These are phyloP conservation scores for Drosophila birchii DNA, from an alignment of 2,888 invertebrate species.

Conservation along the genomic window DNA sequence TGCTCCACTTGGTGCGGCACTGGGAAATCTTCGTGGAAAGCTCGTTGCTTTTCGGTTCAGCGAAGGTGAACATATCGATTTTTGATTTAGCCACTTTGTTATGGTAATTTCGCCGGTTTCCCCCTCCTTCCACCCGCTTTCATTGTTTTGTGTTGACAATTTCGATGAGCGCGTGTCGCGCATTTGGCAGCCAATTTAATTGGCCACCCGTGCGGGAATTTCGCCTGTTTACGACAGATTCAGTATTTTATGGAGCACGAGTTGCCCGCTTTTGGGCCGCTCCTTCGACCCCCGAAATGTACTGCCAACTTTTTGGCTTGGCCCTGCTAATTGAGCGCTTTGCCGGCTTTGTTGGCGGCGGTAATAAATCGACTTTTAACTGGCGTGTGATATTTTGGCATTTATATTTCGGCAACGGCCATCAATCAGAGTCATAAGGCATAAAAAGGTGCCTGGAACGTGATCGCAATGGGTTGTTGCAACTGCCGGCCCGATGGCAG, in stretches of 20 bases:
- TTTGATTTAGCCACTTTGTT: slow-evolving; percentile 60
- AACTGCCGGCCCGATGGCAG: slow-evolving; percentile 13
- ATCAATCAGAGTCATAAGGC: slow-evolving; percentile 63
- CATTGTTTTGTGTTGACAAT: slow-evolving; percentile 27
- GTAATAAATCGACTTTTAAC: slow-evolving; percentile 50
- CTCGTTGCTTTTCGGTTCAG: slow-evolving; percentile 22
- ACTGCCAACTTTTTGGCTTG: slow-evolving; percentile 38
- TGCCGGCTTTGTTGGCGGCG: slow-evolving; percentile 40
- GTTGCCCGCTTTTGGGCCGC: slow-evolving; percentile 39
- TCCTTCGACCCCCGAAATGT: neutral
- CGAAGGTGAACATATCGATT: slow-evolving; percentile 60
- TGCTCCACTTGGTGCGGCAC: slow-evolving; percentile 50
- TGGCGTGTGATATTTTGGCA: slow-evolving; percentile 62
- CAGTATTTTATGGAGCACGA: slow-evolving; percentile 17
- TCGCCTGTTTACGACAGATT: slow-evolving; percentile 38
- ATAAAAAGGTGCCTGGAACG: slow-evolving; percentile 65
- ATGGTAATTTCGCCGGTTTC: slow-evolving; percentile 57
- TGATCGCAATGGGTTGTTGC: slow-evolving; percentile 54
- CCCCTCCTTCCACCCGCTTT: neutral
- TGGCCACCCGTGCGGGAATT: slow-evolving; percentile 47
- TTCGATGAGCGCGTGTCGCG: slow-evolving; percentile 48
- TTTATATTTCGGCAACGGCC: slow-evolving; percentile 54
- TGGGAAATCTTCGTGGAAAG: slow-evolving; percentile 17
- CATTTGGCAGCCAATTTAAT: slow-evolving; percentile 57
- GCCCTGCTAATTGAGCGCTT: slow-evolving; percentile 39